Percentiles rank a stretch among this genome's conserved stretches.
Evolutionary conservation across 2,797 vertebrate genomes (phyloP).

Genomic region (Microctenopoma stevenorrisi): DNA sequence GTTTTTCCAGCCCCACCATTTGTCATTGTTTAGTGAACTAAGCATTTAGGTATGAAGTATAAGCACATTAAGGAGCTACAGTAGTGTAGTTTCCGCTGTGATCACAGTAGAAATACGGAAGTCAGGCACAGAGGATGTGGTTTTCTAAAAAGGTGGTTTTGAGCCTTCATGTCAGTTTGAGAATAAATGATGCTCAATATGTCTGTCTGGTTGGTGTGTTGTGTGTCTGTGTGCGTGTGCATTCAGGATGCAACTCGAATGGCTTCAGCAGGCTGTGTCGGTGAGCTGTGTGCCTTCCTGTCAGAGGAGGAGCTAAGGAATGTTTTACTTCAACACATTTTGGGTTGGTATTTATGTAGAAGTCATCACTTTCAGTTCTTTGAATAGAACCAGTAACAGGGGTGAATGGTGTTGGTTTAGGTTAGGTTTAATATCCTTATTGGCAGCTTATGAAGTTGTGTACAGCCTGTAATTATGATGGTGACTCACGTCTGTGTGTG

Average conservation of each 20-base stretch:
- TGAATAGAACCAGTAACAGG: too few species aligned
- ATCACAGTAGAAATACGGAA: conserved; percentile 60
- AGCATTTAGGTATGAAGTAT: conserved; percentile 6
- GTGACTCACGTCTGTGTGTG: background rate
- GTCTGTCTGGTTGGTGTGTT: conserved; percentile 15
- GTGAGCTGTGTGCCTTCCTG: conserved; percentile 93
- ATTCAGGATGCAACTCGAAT: conserved; percentile 94
- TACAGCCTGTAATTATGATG: background rate
- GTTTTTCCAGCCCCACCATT: background rate
- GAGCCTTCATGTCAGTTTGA: conserved; percentile 30
- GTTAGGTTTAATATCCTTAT: background rate
- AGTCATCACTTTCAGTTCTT: background rate
- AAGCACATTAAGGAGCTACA: background rate
- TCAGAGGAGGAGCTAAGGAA: conserved; percentile 92
- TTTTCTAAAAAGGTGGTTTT: conserved; percentile 63
- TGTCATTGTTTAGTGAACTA: background rate
- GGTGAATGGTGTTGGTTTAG: background rate
- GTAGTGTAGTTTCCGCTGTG: conserved; percentile 36
- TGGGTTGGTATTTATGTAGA: conserved; percentile 82
- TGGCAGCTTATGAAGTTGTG: background rate
- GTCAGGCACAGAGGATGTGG: conserved; percentile 77
- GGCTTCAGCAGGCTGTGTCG: conserved; percentile 95
- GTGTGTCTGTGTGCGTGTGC: conserved; percentile 19
- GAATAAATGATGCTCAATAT: conserved; percentile 34
- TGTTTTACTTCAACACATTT: conserved; percentile 90